These are phyloP conservation scores for Neosalanx taihuensis DNA, from an alignment of 2,797 vertebrate genomes.

Conservation along the genomic window DNA sequence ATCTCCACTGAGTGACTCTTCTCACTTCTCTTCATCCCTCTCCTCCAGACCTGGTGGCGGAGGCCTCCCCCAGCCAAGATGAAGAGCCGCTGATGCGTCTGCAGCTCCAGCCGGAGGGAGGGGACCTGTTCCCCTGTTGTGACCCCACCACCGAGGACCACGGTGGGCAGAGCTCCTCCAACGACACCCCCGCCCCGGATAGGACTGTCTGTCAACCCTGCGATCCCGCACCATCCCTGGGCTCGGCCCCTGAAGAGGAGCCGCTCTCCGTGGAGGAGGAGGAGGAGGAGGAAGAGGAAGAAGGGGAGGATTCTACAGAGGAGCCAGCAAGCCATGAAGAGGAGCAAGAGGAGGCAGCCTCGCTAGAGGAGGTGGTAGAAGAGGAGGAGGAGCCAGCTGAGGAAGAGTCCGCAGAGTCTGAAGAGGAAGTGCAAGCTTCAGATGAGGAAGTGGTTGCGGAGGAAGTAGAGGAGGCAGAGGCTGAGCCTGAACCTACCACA, in stretches of 20 bases:
- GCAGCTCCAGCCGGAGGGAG: slow-evolving; percentile 66
- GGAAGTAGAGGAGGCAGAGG: slow-evolving; percentile 19
- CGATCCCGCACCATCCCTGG: slow-evolving; percentile 28
- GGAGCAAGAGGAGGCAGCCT: slow-evolving; percentile 14
- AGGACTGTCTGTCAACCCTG: slow-evolving; percentile 70
- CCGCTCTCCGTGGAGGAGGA: slow-evolving; percentile 16
- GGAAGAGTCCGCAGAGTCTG: slow-evolving; percentile 26
- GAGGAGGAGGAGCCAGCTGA: slow-evolving; percentile 19
- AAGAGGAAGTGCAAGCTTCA: slow-evolving; percentile 16
- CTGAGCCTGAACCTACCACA: slow-evolving; percentile 13
- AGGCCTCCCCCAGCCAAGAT: slow-evolving; percentile 59
- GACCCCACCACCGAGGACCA: slow-evolving; percentile 62
- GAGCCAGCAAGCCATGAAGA: slow-evolving; percentile 20
- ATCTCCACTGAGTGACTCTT: neutral
- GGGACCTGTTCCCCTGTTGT: slow-evolving; percentile 69
- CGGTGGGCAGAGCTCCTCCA: slow-evolving; percentile 71
- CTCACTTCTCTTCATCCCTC: neutral
- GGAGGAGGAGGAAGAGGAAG: slow-evolving; percentile 32
- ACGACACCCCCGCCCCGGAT: slow-evolving; percentile 77
- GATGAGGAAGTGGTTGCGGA: slow-evolving; percentile 29
- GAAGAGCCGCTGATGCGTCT: slow-evolving; percentile 66
- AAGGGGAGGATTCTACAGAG: slow-evolving; percentile 23
- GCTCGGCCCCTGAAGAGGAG: slow-evolving; percentile 10
- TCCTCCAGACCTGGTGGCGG: slow-evolving; percentile 49
- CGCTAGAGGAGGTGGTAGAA: slow-evolving; percentile 31